Evolutionary conservation across 2,888 invertebrate species (phyloP).

Genomic region (Serrognathus titanus): DNA sequence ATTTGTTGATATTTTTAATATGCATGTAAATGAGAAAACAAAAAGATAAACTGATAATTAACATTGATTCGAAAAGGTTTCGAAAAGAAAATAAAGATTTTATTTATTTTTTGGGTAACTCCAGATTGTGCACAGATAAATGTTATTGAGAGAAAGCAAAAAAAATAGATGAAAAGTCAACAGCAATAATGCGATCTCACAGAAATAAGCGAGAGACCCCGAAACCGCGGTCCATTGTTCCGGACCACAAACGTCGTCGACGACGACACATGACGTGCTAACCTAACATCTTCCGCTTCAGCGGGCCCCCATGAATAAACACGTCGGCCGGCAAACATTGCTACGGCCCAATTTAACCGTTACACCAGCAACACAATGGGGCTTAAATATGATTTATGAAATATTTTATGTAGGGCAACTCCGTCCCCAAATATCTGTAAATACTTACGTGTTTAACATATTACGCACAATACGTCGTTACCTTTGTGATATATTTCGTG

Average conservation of each 20-base stretch:
- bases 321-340: conserved; percentile 23
- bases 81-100: no score
- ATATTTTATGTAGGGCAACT: conserved; percentile 47
- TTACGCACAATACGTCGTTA: conserved; percentile 2
- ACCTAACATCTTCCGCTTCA: conserved; percentile 28
- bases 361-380: conserved; percentile 42
- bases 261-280: conserved; percentile 25
- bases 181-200: neutral
- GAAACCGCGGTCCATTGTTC: conserved; percentile 15
- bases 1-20: no score
- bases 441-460: conserved; percentile 23
- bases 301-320: conserved; percentile 24
- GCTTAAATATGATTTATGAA: conserved; percentile 51
- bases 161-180: conserved; percentile 1
- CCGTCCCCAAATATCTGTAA: conserved; percentile 44
- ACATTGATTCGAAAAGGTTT: no score
- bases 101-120: no score
- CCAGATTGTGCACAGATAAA: no score
- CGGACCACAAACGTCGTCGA: conserved; percentile 22
- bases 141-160: no score
- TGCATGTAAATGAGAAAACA: no score
- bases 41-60: no score
- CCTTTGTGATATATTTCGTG: conserved; percentile 6
- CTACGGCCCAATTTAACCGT: conserved; percentile 43
- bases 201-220: conserved; percentile 7